Percentiles rank a stretch among this genome's conserved stretches.
phyloP scores from a whole-genome alignment of 64 coral and sea anemone species.

The Orbicella faveolata region DNA sequence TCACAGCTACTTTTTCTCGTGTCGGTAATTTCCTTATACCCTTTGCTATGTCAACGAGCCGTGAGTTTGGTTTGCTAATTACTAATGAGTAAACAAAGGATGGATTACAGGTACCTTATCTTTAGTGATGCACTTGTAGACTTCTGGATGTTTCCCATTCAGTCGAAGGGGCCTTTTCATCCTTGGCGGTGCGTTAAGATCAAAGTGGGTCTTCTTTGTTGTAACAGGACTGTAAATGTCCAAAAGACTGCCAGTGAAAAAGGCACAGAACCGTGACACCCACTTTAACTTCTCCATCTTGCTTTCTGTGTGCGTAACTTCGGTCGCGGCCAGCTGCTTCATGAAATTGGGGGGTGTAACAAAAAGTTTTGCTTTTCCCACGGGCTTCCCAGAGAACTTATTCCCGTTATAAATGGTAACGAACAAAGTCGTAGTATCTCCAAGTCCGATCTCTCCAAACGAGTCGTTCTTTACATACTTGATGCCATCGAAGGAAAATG shows the following conservation, averaged over 20 bases:
- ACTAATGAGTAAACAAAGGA: too few relatives aligned
- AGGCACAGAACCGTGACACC: slow-evolving; percentile 16
- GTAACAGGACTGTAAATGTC: slow-evolving; percentile 34
- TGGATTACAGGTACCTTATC: slow-evolving; percentile 30
- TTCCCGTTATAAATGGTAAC: slow-evolving; percentile 18
- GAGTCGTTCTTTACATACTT: slow-evolving; percentile 49
- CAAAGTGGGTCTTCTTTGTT: background rate
- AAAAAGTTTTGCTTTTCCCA: slow-evolving; percentile 31
- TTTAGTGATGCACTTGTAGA: slow-evolving; percentile 29
- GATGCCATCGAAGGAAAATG: slow-evolving; percentile 41
- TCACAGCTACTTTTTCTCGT: too few relatives aligned
- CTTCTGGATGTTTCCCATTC: slow-evolving; percentile 19
- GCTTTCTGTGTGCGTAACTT: slow-evolving; percentile 49
- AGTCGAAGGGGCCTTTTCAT: slow-evolving; percentile 45
- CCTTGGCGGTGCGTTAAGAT: slow-evolving; percentile 25
- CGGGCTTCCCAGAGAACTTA: background rate
- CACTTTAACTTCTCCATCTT: slow-evolving; percentile 29
- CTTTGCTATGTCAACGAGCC: too few relatives aligned
- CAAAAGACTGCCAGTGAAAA: slow-evolving; percentile 50
- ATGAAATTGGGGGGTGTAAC: slow-evolving; percentile 41
- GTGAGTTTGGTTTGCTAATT: too few relatives aligned
- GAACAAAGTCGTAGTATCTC: slow-evolving; percentile 54
- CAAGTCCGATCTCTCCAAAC: slow-evolving; percentile 44
- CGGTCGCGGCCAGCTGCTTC: slow-evolving; percentile 40
- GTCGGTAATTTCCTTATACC: too few relatives aligned